These are phyloP conservation scores for Colinus virginianus DNA, from an alignment of 2,113 vertebrate genomes.

Conservation along the genomic window DNA sequence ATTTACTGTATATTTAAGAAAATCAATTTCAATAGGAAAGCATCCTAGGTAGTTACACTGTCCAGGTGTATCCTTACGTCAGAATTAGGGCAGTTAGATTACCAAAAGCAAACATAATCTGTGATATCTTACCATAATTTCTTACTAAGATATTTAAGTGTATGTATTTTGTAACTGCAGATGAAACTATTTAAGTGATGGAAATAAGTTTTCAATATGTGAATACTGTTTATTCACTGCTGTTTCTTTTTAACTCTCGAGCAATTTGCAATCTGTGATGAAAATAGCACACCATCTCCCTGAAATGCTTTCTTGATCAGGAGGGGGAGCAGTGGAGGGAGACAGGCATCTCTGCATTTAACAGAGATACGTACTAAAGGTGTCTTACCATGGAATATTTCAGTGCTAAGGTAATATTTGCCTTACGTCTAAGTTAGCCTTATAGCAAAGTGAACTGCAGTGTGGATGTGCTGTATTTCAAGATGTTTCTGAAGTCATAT, in stretches of 20 bases:
- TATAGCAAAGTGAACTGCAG: constrained; percentile 41
- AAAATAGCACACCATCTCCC: constrained; percentile 44
- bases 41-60: constrained; percentile 73
- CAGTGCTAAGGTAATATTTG: constrained; percentile 38
- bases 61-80: constrained; percentile 36
- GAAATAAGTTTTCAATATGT: constrained; percentile 58
- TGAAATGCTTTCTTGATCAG: constrained; percentile 47
- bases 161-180: constrained; percentile 77
- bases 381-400: constrained; percentile 29
- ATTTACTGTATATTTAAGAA: constrained; percentile 77
- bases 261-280: constrained; percentile 30
- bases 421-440: constrained; percentile 63
- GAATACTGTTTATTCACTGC: constrained; percentile 53
- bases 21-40: constrained; percentile 63
- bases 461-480: constrained; percentile 38
- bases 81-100: constrained; percentile 60
- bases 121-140: constrained; percentile 57
- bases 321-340: constrained; percentile 4
- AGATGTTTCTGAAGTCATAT: constrained; percentile 27
- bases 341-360: constrained; percentile 37
- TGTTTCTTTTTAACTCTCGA: constrained; percentile 59
- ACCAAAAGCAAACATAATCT: constrained; percentile 53
- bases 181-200: constrained; percentile 69
- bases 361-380: neutral
- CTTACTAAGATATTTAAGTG: constrained; percentile 70